Evolutionary conservation across 92 coral and sea anemone genomes (phyloP).

Genomic region (Phenganax stokvisi): DNA sequence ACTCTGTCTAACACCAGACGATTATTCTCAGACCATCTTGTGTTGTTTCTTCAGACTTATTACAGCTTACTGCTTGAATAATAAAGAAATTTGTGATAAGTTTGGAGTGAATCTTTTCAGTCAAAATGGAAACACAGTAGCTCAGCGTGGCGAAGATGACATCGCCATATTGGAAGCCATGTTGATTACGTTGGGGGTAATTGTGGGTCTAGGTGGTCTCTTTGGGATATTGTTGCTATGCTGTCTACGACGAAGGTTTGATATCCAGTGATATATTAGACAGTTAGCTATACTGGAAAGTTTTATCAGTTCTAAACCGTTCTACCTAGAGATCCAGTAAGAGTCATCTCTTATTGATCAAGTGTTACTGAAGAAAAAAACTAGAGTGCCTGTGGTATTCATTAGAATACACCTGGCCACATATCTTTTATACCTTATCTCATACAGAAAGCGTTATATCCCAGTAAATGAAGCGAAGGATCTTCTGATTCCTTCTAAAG

Average conservation of each 20-base stretch:
- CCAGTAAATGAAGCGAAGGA: slow-evolving; percentile 26
- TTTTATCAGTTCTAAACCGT: background rate
- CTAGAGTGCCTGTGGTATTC: background rate
- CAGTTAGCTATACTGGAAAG: background rate
- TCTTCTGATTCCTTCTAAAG: slow-evolving; percentile 6
- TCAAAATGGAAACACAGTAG: background rate
- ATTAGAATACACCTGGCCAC: background rate
- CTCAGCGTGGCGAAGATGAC: slow-evolving; percentile 27
- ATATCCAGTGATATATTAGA: background rate
- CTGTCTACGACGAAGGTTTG: slow-evolving; percentile 32
- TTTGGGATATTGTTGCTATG: slow-evolving; percentile 26
- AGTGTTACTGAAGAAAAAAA: background rate
- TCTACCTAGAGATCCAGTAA: background rate
- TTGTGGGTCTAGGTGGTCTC: slow-evolving; percentile 23
- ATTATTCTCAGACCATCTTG: background rate
- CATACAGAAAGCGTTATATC: slow-evolving; percentile 26
- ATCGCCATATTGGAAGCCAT: slow-evolving; percentile 19
- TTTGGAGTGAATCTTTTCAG: slow-evolving; percentile 6
- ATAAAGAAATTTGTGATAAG: slow-evolving; percentile 21
- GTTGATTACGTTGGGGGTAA: slow-evolving; percentile 16
- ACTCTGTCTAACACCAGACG: background rate
- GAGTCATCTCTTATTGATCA: background rate
- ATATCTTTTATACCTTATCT: background rate
- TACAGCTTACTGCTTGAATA: slow-evolving; percentile 8
- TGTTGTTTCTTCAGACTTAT: slow-evolving; percentile 5